Percentiles rank a stretch among this genome's conserved stretches.
Conservation (phyloP, 2,797 vertebrate genomes). For the Oophaga sylvatica region DNA sequence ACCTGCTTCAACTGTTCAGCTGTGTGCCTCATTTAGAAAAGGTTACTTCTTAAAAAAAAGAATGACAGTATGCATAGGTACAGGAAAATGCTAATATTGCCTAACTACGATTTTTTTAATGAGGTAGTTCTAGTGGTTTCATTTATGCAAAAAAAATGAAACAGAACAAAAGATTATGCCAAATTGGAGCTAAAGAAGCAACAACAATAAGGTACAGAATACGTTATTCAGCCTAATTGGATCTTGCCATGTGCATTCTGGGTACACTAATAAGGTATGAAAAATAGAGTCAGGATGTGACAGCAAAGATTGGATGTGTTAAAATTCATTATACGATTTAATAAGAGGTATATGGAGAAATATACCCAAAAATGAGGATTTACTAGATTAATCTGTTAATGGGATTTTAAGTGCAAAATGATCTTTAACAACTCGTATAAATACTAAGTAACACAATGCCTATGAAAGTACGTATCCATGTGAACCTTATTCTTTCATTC, state of each 20-base stretch:
- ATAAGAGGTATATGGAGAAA: not conserved
- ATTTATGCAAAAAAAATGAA: constrained; percentile 21
- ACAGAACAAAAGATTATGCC: not conserved
- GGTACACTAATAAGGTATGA: not conserved
- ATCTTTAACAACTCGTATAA: not conserved
- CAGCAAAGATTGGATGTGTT: not conserved
- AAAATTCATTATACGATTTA: not conserved
- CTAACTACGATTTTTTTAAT: constrained; percentile 24
- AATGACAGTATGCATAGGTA: constrained; percentile 33
- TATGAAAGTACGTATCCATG: too few relatives aligned
- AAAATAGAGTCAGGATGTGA: not conserved
- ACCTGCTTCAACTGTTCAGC: constrained; percentile 12
- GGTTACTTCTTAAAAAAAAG: constrained; percentile 52
- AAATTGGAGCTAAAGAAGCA: constrained; percentile 15
- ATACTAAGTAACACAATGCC: too few relatives aligned
- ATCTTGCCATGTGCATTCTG: not conserved
- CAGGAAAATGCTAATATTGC: constrained; percentile 36
- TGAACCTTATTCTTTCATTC: too few relatives aligned
- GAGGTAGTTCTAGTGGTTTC: not conserved
- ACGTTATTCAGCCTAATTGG: not conserved
- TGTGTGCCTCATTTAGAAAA: constrained; percentile 53
- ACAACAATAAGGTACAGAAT: constrained; percentile 12
- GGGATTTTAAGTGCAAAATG: not conserved
- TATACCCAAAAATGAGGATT: not conserved
- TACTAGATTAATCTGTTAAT: not conserved